Percentiles rank a stretch among this genome's conserved stretches.
phyloP scores from a whole-genome alignment of 2,113 vertebrate genomes.

The Euleptes europaea region DNA sequence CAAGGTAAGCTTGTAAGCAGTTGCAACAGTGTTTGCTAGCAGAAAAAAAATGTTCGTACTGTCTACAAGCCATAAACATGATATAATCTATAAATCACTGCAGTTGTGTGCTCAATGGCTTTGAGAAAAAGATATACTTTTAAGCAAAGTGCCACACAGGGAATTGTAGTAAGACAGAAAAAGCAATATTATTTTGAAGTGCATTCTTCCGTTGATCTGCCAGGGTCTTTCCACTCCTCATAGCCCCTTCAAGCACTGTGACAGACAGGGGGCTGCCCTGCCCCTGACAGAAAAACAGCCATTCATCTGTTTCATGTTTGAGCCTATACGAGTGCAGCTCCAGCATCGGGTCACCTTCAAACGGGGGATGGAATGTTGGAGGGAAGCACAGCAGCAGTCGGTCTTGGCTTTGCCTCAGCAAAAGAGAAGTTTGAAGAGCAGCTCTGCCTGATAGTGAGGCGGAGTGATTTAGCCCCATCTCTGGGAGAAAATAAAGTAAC shows the following conservation, averaged over 20 bases:
- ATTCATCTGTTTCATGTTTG: too few relatives aligned
- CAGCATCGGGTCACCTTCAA: too few relatives aligned
- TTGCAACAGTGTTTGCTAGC: neutral
- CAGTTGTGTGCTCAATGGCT: neutral
- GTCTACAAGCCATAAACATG: neutral
- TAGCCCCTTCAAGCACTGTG: neutral
- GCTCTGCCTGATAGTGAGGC: too few relatives aligned
- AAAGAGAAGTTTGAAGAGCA: too few relatives aligned
- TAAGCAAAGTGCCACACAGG: neutral
- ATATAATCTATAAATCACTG: neutral
- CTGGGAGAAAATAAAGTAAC: too few relatives aligned
- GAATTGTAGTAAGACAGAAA: neutral
- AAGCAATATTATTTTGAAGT: neutral
- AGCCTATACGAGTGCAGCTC: too few relatives aligned
- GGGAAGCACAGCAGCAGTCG: too few relatives aligned
- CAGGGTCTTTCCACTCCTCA: neutral
- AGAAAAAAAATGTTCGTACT: neutral
- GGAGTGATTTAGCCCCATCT: too few relatives aligned
- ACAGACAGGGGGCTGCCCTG: too few relatives aligned
- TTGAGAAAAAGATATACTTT: neutral
- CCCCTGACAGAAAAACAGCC: too few relatives aligned
- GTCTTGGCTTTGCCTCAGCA: too few relatives aligned
- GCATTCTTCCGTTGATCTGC: neutral
- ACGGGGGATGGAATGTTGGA: too few relatives aligned
- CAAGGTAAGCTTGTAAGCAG: neutral